Conservation (phyloP, 2,797 vertebrate species). For the Dermochelys coriacea region DNA sequence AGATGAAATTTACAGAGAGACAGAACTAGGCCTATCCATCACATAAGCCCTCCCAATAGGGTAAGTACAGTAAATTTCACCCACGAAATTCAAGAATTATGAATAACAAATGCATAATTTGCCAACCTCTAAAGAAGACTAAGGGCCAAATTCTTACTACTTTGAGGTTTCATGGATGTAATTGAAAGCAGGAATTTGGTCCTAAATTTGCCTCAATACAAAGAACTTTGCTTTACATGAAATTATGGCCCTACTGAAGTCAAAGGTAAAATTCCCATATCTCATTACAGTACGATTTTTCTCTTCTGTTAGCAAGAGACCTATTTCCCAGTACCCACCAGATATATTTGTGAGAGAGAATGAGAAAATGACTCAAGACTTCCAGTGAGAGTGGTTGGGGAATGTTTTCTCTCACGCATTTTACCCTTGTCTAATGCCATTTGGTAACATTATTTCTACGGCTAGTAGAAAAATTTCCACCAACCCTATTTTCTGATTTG, state of each 20-base stretch:
- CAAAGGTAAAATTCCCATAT: not conserved
- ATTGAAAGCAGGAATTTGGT: not conserved
- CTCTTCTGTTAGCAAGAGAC: not conserved
- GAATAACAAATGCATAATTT: not conserved
- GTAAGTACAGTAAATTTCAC: fast-evolving
- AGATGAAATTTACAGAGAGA: not conserved
- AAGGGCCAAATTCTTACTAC: not conserved
- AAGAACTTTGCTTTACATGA: not conserved
- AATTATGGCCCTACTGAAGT: not conserved
- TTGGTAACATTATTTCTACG: not conserved
- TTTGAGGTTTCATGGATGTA: not conserved
- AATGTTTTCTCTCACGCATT: not conserved
- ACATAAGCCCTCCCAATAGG: not conserved
- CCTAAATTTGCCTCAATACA: not conserved
- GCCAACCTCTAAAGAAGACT: not conserved
- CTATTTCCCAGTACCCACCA: fast-evolving
- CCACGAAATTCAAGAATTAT: not conserved
- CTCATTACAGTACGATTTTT: not conserved
- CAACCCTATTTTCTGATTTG: not conserved
- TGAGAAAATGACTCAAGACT: not conserved
- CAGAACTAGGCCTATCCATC: not conserved
- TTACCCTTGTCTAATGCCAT: fast-evolving
- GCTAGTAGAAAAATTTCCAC: not conserved
- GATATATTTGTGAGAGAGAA: not conserved
- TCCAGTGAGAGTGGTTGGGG: not conserved